Evolutionary conservation across 2,113 vertebrate species (phyloP).

Genomic region (Colaptes auratus): DNA sequence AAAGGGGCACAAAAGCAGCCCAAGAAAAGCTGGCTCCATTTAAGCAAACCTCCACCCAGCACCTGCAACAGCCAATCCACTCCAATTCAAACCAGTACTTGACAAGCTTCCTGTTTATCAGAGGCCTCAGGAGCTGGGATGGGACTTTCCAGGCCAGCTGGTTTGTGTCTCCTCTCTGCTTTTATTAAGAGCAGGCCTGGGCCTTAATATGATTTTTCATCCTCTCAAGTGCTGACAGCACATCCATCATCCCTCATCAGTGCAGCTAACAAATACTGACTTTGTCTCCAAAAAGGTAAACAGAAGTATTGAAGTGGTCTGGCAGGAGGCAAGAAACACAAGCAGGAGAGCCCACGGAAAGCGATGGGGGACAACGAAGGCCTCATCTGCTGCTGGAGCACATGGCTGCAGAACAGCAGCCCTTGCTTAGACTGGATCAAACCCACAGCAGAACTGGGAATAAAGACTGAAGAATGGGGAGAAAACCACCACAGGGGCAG

Average conservation of each 20-base stretch:
- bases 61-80: background rate
- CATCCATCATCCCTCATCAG: constrained; percentile 63
- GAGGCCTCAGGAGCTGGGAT: background rate
- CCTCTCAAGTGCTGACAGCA: background rate
- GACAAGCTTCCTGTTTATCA: background rate
- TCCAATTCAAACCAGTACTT: background rate
- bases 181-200: background rate
- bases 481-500: background rate
- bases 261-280: constrained; percentile 57
- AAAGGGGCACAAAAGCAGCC: background rate
- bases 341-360: background rate
- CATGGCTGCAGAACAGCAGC: background rate
- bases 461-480: background rate
- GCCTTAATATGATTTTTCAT: constrained; percentile 12
- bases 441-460: fast-evolving
- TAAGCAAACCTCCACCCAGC: background rate
- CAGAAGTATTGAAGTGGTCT: constrained; percentile 36
- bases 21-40: fast-evolving
- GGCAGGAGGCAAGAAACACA: background rate
- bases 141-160: background rate
- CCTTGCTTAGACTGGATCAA: background rate
- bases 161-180: background rate
- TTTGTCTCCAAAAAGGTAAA: constrained; percentile 47
- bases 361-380: background rate
- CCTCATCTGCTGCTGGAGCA: background rate